Conservation (phyloP, 2,113 vertebrate genomes). For the Corvus moneduloides region DNA sequence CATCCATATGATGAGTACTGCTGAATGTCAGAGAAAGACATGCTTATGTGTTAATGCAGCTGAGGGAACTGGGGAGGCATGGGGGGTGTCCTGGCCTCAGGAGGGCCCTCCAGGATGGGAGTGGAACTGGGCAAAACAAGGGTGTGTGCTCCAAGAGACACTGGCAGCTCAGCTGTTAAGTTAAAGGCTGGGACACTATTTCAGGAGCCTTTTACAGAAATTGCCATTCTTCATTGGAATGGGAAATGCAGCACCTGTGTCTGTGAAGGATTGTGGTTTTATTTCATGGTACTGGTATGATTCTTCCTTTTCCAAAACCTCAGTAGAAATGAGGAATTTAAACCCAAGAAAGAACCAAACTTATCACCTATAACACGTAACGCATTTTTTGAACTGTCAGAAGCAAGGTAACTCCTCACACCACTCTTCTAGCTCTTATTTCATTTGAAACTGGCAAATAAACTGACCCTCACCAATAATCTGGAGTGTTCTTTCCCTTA, state of each 20-base stretch:
- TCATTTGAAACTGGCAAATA: background rate
- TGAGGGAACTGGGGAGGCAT: background rate
- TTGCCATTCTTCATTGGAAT: background rate
- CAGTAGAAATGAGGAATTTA: background rate
- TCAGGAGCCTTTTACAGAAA: background rate
- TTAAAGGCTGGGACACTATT: background rate
- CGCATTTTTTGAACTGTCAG: background rate
- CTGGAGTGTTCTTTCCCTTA: background rate
- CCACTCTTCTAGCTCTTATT: background rate
- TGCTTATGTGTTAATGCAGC: rapidly evolving
- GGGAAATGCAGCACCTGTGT: background rate
- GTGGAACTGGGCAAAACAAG: background rate
- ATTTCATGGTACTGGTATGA: background rate
- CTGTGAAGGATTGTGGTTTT: background rate
- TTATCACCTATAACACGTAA: background rate
- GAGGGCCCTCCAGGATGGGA: background rate
- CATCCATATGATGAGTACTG: rapidly evolving
- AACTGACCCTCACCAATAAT: background rate
- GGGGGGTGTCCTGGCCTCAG: background rate
- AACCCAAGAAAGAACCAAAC: background rate
- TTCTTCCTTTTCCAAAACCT: background rate
- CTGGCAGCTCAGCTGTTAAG: background rate
- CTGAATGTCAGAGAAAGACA: background rate
- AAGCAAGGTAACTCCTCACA: background rate
- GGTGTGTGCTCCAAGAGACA: no score